Evolutionary conservation across 2,888 invertebrate genomes (phyloP).

Genomic region (Campopleginae sp.): DNA sequence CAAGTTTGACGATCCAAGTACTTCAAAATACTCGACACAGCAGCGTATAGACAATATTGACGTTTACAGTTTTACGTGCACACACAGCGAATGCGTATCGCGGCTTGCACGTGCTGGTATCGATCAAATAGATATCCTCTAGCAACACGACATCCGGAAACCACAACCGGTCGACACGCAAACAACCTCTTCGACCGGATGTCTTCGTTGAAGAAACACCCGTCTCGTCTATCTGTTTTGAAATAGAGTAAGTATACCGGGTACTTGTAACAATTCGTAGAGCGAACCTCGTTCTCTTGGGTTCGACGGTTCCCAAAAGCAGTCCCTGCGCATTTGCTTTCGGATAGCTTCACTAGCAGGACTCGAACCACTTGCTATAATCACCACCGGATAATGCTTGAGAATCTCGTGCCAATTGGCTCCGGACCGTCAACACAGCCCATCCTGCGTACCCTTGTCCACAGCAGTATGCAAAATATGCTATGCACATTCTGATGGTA

Average conservation of each 20-base stretch:
- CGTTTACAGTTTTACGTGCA: neutral
- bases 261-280: constrained; percentile 34
- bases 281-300: constrained; percentile 9
- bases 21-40: constrained; percentile 4
- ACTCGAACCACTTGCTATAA: constrained; percentile 39
- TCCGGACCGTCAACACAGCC: constrained; percentile 39
- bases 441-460: neutral
- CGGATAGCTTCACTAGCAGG: constrained; percentile 38
- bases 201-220: constrained; percentile 59
- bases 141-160: constrained; percentile 17
- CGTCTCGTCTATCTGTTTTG: constrained; percentile 10
- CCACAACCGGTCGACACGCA: constrained; percentile 48
- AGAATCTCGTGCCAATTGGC: constrained; percentile 55
- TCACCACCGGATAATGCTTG: constrained; percentile 57
- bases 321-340: constrained; percentile 17
- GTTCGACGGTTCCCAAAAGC: constrained; percentile 35
- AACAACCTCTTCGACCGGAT: constrained; percentile 50
- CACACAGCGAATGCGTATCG: neutral
- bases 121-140: neutral
- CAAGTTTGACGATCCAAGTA: neutral
- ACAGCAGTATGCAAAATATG: neutral
- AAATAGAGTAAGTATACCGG: constrained; percentile 48
- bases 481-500: constrained; percentile 6
- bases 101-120: neutral
- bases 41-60: neutral